These are phyloP conservation scores for Drosophila neocordata DNA, from an alignment of 1,140 invertebrate genomes.

Conservation along the genomic window DNA sequence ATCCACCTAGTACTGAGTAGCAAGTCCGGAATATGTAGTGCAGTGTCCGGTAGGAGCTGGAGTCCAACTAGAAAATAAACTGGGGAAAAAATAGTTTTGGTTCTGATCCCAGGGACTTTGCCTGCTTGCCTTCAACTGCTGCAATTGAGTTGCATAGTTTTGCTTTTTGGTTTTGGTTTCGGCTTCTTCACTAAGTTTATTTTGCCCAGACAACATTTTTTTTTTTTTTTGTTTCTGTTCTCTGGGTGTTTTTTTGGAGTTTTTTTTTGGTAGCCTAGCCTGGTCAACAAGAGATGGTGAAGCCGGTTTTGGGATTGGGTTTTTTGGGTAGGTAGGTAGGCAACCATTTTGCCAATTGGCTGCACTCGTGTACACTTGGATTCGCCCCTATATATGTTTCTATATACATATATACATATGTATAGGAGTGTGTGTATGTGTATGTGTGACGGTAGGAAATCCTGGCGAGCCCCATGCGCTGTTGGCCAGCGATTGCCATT, in stretches of 20 bases:
- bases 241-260: no score
- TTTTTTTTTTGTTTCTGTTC: slow-evolving; percentile 1
- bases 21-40: not conserved
- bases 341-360: slow-evolving; percentile 69
- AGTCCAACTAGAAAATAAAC: slow-evolving; percentile 56
- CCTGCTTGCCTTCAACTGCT: slow-evolving; percentile 8
- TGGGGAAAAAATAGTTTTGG: slow-evolving; percentile 61
- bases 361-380: slow-evolving; percentile 51
- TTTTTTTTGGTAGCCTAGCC: not conserved
- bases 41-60: slow-evolving; percentile 4
- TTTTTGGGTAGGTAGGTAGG: slow-evolving; percentile 3
- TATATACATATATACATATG: not conserved
- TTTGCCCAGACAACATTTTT: slow-evolving; percentile 34
- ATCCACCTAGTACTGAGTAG: not conserved
- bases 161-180: slow-evolving; percentile 51
- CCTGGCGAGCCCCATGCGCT: slow-evolving; percentile 42
- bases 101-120: slow-evolving; percentile 3
- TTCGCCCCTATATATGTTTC: slow-evolving; percentile 8
- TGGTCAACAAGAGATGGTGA: not conserved
- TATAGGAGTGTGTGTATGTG: not conserved
- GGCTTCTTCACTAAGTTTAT: slow-evolving; percentile 53
- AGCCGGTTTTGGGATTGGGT: slow-evolving; percentile 7
- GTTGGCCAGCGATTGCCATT: slow-evolving; percentile 48
- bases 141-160: slow-evolving; percentile 64
- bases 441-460: slow-evolving; percentile 43